Conservation (phyloP, 1,140 invertebrate genomes). For the Acromyrmex heyeri region DNA sequence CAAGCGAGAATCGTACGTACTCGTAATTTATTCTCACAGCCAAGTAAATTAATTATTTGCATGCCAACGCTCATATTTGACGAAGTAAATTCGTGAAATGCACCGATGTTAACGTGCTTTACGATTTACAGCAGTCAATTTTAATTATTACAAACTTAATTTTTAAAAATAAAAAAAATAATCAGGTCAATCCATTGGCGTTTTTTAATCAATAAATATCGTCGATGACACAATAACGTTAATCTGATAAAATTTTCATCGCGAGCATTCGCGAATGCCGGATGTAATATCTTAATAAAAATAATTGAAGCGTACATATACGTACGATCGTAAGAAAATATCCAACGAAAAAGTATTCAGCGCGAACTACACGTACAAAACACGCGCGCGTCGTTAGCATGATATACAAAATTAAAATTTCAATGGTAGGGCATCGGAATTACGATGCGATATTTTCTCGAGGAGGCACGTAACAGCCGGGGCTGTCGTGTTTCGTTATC, state of each 20-base stretch:
- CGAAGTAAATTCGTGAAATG: neutral
- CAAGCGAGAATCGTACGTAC: conserved; percentile 8
- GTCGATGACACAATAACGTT: neutral
- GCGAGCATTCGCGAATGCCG: neutral
- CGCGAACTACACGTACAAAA: neutral
- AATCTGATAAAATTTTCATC: conserved; percentile 45
- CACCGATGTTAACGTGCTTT: neutral
- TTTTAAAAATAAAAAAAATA: neutral
- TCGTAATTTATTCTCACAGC: conserved; percentile 43
- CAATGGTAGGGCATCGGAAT: conserved; percentile 56
- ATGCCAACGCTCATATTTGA: neutral
- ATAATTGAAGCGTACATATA: conserved; percentile 39
- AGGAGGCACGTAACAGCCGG: conserved; percentile 68
- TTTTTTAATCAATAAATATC: neutral
- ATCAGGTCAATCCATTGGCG: neutral
- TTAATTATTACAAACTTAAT: neutral
- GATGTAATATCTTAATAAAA: neutral
- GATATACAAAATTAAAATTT: conserved; percentile 69
- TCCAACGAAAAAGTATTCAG: neutral
- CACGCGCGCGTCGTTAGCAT: conserved; percentile 23
- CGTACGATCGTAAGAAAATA: conserved; percentile 4
- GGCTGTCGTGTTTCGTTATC: conserved; percentile 69
- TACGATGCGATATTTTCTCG: conserved; percentile 65
- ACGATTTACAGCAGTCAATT: neutral
- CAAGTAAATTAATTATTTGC: conserved; percentile 50